These are phyloP conservation scores for Acropternis orthonyx DNA, from an alignment of 2,797 vertebrate species.

Conservation along the genomic window DNA sequence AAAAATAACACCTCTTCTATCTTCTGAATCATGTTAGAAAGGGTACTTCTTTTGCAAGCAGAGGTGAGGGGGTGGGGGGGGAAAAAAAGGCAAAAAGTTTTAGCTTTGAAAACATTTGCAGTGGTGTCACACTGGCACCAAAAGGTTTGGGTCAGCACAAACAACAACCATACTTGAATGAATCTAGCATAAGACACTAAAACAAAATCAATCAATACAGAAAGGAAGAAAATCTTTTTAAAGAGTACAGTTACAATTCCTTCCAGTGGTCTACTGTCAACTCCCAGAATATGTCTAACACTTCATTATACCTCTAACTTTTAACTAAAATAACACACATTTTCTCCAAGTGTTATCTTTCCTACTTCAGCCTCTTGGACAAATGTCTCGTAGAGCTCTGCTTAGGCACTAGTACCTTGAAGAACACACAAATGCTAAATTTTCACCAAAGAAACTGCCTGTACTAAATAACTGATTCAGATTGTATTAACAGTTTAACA, in stretches of 20 bases:
- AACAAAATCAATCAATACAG: background rate
- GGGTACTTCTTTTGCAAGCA: background rate
- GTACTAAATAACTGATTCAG: background rate
- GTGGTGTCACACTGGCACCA: background rate
- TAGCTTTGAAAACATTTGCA: background rate
- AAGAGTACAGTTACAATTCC: background rate
- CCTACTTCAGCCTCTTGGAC: background rate
- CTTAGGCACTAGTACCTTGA: background rate
- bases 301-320: background rate
- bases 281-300: background rate
- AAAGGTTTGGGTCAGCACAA: background rate
- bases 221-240: rapidly evolving
- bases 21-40: background rate
- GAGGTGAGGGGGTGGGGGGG: background rate
- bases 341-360: background rate
- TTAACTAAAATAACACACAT: background rate
- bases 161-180: background rate
- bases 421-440: background rate
- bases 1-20: background rate
- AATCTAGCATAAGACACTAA: background rate
- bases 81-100: background rate
- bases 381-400: background rate
- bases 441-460: background rate
- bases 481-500: background rate
- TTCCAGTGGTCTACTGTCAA: background rate